Evolutionary conservation across 2,888 invertebrate species (phyloP).

Genomic region (Chironomus riparius): DNA sequence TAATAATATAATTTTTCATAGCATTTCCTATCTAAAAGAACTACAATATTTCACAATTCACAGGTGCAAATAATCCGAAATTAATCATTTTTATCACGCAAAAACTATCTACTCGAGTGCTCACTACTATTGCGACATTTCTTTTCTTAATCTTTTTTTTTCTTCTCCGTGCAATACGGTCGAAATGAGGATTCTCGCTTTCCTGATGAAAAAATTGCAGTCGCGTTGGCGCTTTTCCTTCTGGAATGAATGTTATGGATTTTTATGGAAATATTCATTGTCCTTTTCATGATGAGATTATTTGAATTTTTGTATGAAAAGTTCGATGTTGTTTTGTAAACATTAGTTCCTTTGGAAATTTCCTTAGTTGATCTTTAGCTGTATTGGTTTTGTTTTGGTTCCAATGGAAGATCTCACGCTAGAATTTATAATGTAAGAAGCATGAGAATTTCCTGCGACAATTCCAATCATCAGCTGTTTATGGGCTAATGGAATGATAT

Average conservation of each 20-base stretch:
- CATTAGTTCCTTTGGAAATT: too few relatives aligned
- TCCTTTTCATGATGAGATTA: background rate
- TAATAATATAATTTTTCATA: background rate
- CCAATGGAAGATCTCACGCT: too few relatives aligned
- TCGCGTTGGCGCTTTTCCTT: background rate
- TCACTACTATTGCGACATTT: constrained; percentile 10
- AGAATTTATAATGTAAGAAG: too few relatives aligned
- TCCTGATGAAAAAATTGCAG: constrained; percentile 11
- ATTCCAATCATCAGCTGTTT: too few relatives aligned
- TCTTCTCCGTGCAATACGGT: background rate
- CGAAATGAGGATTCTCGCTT: background rate
- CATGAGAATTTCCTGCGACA: too few relatives aligned
- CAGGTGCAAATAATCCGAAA: constrained; percentile 4
- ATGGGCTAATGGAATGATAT: too few relatives aligned
- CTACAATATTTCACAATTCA: background rate
- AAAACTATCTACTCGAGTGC: constrained; percentile 24
- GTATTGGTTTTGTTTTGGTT: background rate
- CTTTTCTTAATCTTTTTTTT: background rate
- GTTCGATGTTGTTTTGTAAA: too few relatives aligned
- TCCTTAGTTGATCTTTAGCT: too few relatives aligned
- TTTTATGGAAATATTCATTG: background rate
- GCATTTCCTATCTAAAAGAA: constrained; percentile 1
- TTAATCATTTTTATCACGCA: constrained; percentile 26
- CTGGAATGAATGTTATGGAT: background rate
- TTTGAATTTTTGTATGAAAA: background rate